These are phyloP conservation scores for Notamacropus eugenii DNA, from an alignment of 2,797 vertebrate species.

Conservation along the genomic window DNA sequence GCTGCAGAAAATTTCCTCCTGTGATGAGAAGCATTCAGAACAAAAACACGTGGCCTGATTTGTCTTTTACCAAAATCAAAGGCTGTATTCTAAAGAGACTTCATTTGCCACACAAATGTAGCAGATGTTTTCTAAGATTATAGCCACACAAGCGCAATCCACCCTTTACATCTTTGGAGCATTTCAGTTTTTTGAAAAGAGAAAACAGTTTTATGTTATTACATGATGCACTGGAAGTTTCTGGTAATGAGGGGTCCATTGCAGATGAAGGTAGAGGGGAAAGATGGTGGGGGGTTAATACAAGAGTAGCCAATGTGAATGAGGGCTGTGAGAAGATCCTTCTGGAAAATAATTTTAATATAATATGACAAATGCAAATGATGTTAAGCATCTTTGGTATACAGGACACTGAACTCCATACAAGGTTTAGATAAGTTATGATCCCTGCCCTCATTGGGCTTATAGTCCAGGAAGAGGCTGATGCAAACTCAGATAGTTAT, in stretches of 20 bases:
- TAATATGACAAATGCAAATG: not conserved
- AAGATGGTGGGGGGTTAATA: not conserved
- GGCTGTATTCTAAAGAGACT: conserved; percentile 85
- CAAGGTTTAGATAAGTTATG: not conserved
- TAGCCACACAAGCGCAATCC: conserved; percentile 84
- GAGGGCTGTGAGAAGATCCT: not conserved
- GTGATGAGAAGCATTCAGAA: conserved; percentile 88
- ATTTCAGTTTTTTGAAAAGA: conserved; percentile 83
- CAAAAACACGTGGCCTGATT: conserved; percentile 87
- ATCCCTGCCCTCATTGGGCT: not conserved
- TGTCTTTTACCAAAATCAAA: conserved; percentile 89
- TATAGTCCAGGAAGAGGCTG: not conserved
- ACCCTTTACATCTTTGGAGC: conserved; percentile 79
- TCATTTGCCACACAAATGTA: conserved; percentile 87
- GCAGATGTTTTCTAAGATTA: conserved; percentile 88
- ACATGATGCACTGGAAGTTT: conserved; percentile 70
- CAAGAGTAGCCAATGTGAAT: not conserved
- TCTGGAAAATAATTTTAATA: not conserved
- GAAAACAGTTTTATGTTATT: conserved; percentile 81
- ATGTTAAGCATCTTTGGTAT: not conserved
- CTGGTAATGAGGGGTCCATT: conserved; percentile 63
- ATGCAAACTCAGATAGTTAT: not conserved
- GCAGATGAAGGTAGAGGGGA: conserved; percentile 75
- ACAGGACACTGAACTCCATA: not conserved
- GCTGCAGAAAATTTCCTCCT: conserved; percentile 87